Conservation (phyloP, 2,888 invertebrate species). For the Ctena decussata region DNA sequence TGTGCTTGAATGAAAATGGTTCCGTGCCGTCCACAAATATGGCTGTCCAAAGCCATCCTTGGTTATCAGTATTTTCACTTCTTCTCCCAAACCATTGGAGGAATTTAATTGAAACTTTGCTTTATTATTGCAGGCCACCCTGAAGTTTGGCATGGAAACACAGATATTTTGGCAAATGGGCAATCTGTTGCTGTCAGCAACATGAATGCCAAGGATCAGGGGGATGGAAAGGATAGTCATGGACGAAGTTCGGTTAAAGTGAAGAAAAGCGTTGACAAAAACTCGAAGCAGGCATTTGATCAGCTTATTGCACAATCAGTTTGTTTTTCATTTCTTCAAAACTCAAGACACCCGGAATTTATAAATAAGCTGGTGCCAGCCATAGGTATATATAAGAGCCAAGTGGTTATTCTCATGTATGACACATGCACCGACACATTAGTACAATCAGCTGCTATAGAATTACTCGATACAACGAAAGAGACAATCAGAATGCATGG, state of each 20-base stretch:
- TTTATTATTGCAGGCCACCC: constrained; percentile 52
- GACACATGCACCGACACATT: neutral
- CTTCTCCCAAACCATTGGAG: too few relatives aligned
- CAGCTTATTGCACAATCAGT: neutral
- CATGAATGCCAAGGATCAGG: neutral
- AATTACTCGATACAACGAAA: neutral
- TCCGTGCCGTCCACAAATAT: too few relatives aligned
- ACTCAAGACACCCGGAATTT: neutral
- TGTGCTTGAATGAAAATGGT: too few relatives aligned
- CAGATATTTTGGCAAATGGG: neutral
- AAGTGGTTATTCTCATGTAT: neutral
- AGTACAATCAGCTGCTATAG: neutral
- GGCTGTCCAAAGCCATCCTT: too few relatives aligned
- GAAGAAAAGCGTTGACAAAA: neutral
- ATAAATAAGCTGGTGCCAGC: neutral
- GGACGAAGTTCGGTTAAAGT: neutral
- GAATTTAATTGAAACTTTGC: too few relatives aligned
- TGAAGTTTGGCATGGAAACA: neutral
- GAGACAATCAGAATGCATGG: neutral
- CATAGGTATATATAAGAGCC: neutral
- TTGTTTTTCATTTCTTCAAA: neutral
- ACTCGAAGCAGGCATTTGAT: neutral
- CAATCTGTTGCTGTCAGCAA: neutral
- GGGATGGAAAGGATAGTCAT: neutral
- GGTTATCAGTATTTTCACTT: too few relatives aligned